phyloP scores from a whole-genome alignment of 1,140 invertebrate species.

The Zaprionus davidi region DNA sequence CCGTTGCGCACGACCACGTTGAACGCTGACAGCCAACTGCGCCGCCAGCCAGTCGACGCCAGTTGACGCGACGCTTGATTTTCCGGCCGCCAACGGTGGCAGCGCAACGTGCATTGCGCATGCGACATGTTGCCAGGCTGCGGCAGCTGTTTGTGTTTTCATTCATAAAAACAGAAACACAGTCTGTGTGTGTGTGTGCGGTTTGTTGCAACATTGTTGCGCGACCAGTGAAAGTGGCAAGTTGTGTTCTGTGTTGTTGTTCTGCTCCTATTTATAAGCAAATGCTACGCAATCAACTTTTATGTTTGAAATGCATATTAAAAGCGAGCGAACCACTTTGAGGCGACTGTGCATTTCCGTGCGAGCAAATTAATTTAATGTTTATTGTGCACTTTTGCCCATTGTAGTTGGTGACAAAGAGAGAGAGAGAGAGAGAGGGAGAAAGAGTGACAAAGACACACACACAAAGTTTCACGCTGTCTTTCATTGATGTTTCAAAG shows the following conservation, averaged over 20 bases:
- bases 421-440: no score
- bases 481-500: not conserved
- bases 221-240: slow-evolving; percentile 27
- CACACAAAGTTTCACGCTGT: not conserved
- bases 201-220: slow-evolving; percentile 44
- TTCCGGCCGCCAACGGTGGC: slow-evolving; percentile 41
- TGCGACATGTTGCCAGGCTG: slow-evolving; percentile 56
- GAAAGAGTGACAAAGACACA: not conserved
- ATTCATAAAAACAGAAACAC: slow-evolving; percentile 49
- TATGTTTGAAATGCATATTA: slow-evolving; percentile 18
- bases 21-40: slow-evolving; percentile 60
- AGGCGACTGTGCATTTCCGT: not conserved
- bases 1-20: slow-evolving; percentile 54
- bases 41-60: slow-evolving; percentile 42
- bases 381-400: not conserved
- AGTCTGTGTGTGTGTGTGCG: not conserved
- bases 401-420: not conserved
- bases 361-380: not conserved
- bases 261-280: slow-evolving; percentile 20
- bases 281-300: slow-evolving; percentile 34
- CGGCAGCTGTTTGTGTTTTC: slow-evolving; percentile 47
- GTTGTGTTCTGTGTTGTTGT: slow-evolving; percentile 3
- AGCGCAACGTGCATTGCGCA: slow-evolving; percentile 26
- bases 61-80: slow-evolving; percentile 27
- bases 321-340: slow-evolving; percentile 8